Conservation (phyloP, 2,113 vertebrate species). For the Notiomystis cincta region DNA sequence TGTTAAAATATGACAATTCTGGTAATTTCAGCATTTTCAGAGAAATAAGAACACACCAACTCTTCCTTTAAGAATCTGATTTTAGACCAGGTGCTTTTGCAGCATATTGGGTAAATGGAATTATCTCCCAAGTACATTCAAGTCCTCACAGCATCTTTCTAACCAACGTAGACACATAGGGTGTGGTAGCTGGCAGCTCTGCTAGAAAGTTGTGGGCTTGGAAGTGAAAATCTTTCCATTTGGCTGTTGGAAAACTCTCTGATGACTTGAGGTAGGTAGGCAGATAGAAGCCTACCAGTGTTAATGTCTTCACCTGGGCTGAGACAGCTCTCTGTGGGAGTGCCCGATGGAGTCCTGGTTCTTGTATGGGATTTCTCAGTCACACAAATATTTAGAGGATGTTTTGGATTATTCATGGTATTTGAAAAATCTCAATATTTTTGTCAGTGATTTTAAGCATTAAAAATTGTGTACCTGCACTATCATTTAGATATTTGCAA, state of each 20-base stretch:
- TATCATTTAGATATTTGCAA: conserved; percentile 5
- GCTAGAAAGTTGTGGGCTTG: not conserved
- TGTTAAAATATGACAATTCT: not conserved
- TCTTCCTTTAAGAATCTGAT: not conserved
- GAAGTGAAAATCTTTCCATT: not conserved
- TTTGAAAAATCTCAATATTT: conserved; percentile 17
- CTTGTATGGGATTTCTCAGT: not conserved
- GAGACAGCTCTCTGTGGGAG: not conserved
- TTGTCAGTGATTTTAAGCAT: conserved; percentile 2
- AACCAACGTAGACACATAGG: not conserved
- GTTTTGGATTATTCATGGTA: not conserved
- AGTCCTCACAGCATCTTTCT: not conserved
- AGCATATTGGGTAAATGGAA: not conserved
- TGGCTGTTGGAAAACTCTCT: not conserved
- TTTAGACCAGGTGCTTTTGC: not conserved
- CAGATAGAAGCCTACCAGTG: not conserved
- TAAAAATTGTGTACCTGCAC: not conserved
- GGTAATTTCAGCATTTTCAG: not conserved
- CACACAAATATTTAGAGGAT: not conserved
- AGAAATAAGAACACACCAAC: not conserved
- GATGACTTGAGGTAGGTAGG: not conserved
- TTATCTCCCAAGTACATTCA: not conserved
- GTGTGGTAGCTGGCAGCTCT: not conserved
- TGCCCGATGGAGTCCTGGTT: not conserved
- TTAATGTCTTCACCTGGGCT: not conserved